Conservation (phyloP, 2,888 invertebrate genomes). For the Cryptus viduatorius region DNA sequence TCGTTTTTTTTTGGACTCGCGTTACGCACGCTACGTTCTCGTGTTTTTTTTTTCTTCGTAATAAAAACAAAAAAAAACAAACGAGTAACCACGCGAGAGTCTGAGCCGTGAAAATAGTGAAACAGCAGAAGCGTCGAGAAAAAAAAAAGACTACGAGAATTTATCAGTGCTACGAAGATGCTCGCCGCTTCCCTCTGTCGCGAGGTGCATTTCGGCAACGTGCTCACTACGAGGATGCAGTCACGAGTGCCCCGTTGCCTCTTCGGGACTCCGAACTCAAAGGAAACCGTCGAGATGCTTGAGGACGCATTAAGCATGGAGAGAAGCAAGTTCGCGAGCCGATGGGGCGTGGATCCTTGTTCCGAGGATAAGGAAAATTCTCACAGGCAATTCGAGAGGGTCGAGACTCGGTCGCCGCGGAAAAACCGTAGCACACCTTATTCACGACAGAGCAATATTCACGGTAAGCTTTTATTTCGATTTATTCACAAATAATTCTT, state of each 20-base stretch:
- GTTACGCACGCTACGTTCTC: conserved; percentile 23
- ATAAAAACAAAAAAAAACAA: conserved; percentile 21
- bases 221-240: conserved; percentile 78
- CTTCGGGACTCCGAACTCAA: conserved; percentile 88
- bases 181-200: conserved; percentile 81
- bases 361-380: conserved; percentile 82
- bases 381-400: conserved; percentile 74
- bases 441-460: conserved; percentile 81
- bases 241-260: conserved; percentile 85
- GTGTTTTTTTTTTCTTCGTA: background rate
- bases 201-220: conserved; percentile 80
- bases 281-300: conserved; percentile 87
- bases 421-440: conserved; percentile 79
- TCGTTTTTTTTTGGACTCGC: conserved; percentile 14
- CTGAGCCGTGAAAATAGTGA: background rate
- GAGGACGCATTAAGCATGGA: conserved; percentile 88
- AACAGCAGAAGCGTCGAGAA: conserved; percentile 15
- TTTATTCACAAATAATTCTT: background rate
- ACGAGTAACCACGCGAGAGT: background rate
- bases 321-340: conserved; percentile 87
- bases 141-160: conserved; percentile 21
- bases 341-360: conserved; percentile 87
- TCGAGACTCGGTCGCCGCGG: conserved; percentile 76
- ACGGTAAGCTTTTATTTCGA: conserved; percentile 76
- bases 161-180: conserved; percentile 74